Base-by-base conservation (phyloP, 1,140 invertebrate species). In the Muscidifurax raptorellus region DNA sequence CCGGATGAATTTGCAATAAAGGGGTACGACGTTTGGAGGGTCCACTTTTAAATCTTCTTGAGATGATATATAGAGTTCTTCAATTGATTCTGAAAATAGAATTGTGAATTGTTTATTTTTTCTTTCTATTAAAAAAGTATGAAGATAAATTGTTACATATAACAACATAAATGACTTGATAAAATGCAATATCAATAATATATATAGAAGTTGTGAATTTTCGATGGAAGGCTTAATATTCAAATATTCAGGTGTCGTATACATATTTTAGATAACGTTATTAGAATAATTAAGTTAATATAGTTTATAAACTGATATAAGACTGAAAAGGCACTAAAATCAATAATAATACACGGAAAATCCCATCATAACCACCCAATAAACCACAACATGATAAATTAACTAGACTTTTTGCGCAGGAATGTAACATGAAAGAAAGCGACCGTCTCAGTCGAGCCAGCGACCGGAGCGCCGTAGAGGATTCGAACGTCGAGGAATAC, bases 401-500 rank as follows among this genome's bases (percentile, higher is more conserved):
- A 71, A 71, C 4, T 71, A 4, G 0, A 27, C 12, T 36, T 72
- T 18, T 3, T n/a, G 2, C 0, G 18, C 25, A 76, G 72, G 69
- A 82, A 32, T n/a, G 0, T 2, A 66, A 6, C 4, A 4, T 3
- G 2, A 82, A 66, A 7, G 32, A 36, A 32, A 3, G 10, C 25
- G 28, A 27, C 13, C 27, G 40, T 1, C 72, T 12, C 0, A 83
- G 47, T n/a, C 64, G 6, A 36, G 66, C 76, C 1, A 69, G 64
- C 52, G 85, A 86, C 28, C 90, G 90, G 2, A 89, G 82, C 77
- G 27, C 66, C 80, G 92, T 94, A 78, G 95, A 96, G 75, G 95
- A 95, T 86, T 95, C 92, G 88, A 89, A 88, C 75, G 93, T 94
- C 0, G 95, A 96, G 72, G 95, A 95, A 78, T 96, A 95, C 90